A percentile compares a stretch with the other conserved stretches of the same genome.
Evolutionary conservation across 2,113 vertebrate species (phyloP).

Genomic region (Myrmophylax atrothorax): DNA sequence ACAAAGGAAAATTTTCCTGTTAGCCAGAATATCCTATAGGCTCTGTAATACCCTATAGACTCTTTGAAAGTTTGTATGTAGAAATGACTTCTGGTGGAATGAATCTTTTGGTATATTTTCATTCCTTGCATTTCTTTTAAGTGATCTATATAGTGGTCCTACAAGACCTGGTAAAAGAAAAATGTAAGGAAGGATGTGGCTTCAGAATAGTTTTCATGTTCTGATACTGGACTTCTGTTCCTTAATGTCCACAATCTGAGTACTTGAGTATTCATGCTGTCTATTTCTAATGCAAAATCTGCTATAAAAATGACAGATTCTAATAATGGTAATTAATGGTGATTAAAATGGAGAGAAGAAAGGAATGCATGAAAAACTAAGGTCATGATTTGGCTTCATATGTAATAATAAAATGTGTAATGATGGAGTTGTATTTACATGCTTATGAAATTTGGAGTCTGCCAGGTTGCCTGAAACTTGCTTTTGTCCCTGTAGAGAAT

Average conservation of each 20-base stretch:
- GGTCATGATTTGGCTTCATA: background rate
- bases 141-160: background rate
- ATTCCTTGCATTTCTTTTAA: background rate
- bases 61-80: background rate
- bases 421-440: background rate
- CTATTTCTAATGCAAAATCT: background rate
- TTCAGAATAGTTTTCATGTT: background rate
- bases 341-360: background rate
- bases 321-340: background rate
- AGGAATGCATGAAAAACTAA: background rate
- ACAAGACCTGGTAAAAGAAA: background rate
- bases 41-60: background rate
- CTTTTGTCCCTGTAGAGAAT: rapidly evolving
- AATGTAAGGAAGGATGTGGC: background rate
- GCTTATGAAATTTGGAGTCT: background rate
- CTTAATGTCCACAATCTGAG: background rate
- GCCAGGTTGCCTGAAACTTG: background rate
- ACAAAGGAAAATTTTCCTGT: background rate
- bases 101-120: rapidly evolving
- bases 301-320: background rate
- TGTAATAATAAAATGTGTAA: background rate
- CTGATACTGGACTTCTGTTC: background rate
- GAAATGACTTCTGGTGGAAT: background rate
- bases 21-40: background rate
- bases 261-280: background rate